Evolutionary conservation across 2,888 invertebrate genomes (phyloP).

Genomic region (Gerosis bhagava): DNA sequence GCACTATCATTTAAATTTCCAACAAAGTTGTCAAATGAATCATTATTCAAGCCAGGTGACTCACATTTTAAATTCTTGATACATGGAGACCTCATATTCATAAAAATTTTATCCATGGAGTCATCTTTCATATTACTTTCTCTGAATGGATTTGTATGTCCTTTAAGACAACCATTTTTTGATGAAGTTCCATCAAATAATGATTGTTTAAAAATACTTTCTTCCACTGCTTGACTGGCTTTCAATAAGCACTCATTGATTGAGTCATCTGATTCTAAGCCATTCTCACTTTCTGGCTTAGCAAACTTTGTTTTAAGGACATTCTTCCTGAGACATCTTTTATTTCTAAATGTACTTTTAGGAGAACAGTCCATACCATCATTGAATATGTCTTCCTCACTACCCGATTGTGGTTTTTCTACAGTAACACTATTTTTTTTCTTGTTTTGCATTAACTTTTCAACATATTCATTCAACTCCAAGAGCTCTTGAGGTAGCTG

Average conservation of each 20-base stretch:
- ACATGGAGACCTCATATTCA: slow-evolving; percentile 61
- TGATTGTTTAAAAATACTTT: slow-evolving; percentile 58
- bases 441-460: slow-evolving; percentile 59
- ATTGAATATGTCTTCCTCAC: slow-evolving; percentile 69
- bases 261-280: slow-evolving; percentile 75
- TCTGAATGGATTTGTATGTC: slow-evolving; percentile 35
- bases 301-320: slow-evolving; percentile 68
- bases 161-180: slow-evolving; percentile 47
- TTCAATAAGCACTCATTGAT: slow-evolving; percentile 75
- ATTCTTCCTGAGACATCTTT: slow-evolving; percentile 64
- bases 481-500: slow-evolving; percentile 68
- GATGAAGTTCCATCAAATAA: slow-evolving; percentile 36
- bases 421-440: slow-evolving; percentile 29
- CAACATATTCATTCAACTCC: slow-evolving; percentile 70
- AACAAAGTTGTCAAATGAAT: slow-evolving; percentile 73
- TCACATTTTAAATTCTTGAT: slow-evolving; percentile 51
- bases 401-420: slow-evolving; percentile 52
- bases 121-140: slow-evolving; percentile 60
- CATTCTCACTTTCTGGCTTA: slow-evolving; percentile 60
- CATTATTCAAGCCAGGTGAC: slow-evolving; percentile 61
- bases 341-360: slow-evolving; percentile 53
- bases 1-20: slow-evolving; percentile 73
- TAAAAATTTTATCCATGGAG: slow-evolving; percentile 67
- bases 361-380: slow-evolving; percentile 62
- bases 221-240: slow-evolving; percentile 75